Evolutionary conservation across 2,888 invertebrate genomes (phyloP), one percentile per base, ranked within the genome.

Genomic region (Epiblema foenella): DNA sequence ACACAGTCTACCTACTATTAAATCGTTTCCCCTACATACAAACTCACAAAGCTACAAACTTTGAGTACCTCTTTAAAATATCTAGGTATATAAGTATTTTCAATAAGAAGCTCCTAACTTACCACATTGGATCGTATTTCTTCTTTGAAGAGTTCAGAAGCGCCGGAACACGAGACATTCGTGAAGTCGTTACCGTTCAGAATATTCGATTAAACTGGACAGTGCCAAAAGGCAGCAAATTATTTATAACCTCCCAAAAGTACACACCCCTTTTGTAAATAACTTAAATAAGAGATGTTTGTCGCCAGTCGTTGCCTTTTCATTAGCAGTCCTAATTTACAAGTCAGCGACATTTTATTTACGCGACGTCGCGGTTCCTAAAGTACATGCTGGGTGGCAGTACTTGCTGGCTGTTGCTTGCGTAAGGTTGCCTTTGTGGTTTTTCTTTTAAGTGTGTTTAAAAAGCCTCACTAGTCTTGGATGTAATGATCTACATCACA

Each of bases 121-220:
- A 89, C 89, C 86, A 81, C 69, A 87, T 84, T 29, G 79, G 78
- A 71, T 80, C 77, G 77, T 88, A 88, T 75, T 84, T 83, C 69
- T 82, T 83, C 58, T 78, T 82, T 3, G 76, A 72, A 17, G 78
- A 33, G 11, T 71, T 62, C 10, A 71, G 62, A 24, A 71, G 29
- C n/a, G 37, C 71, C 39, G 71, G 71, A 51, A 62, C 57, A 15
- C 71, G 71, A 39, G 71, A 66, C 71, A 71, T 71, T 29, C 29
- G 24, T 18, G 29, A 15, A 15, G 37, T 60, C 52, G 59, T 59
- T 54, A 20, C 42, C n/a, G 17, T 18, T 59, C n/a, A 18, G 59
- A 54, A 46, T 46, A 46, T 70, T 70, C 46, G 46, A 37, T 70
- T 52, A 54, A 66, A 70, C 59, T 70, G 70, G 51, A 33, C 24